Percentiles rank a stretch among this genome's conserved stretches.
These are phyloP conservation scores for Pristionchus exspectatus DNA, from an alignment of 2,888 invertebrate species.

Conservation along the genomic window DNA sequence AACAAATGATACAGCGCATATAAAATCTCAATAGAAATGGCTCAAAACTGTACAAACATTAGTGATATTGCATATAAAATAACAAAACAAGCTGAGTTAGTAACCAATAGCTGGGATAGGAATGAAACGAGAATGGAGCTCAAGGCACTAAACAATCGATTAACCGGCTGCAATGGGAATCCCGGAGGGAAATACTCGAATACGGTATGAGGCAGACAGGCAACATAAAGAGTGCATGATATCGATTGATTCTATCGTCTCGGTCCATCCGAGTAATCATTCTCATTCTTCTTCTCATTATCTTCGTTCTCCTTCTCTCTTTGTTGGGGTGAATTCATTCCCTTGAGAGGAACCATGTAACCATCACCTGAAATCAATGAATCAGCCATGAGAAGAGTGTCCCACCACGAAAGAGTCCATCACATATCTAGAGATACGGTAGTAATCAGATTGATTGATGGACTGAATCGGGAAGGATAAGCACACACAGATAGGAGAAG, in stretches of 20 bases:
- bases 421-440: not conserved
- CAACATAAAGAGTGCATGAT: not conserved
- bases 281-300: conserved; percentile 49
- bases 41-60: conserved; percentile 52
- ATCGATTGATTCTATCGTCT: not conserved
- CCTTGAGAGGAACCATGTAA: conserved; percentile 46
- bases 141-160: conserved; percentile 4
- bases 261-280: conserved; percentile 50
- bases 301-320: conserved; percentile 52
- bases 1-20: not conserved
- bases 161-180: not conserved
- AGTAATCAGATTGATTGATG: not conserved
- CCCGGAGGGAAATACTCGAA: conserved; percentile 46
- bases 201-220: conserved; percentile 23
- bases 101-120: conserved; percentile 8
- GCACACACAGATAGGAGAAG: conserved; percentile 28
- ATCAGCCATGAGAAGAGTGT: not conserved
- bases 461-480: conserved; percentile 1
- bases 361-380: conserved; percentile 22
- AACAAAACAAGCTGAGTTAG: conserved; percentile 45
- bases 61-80: conserved; percentile 20
- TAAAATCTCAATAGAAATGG: conserved; percentile 11
- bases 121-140: not conserved
- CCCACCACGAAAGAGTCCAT: conserved; percentile 45
- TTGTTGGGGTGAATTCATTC: conserved; percentile 39